Evolutionary conservation across 2,797 vertebrate species (phyloP).

Genomic region (Cyprinella venusta): DNA sequence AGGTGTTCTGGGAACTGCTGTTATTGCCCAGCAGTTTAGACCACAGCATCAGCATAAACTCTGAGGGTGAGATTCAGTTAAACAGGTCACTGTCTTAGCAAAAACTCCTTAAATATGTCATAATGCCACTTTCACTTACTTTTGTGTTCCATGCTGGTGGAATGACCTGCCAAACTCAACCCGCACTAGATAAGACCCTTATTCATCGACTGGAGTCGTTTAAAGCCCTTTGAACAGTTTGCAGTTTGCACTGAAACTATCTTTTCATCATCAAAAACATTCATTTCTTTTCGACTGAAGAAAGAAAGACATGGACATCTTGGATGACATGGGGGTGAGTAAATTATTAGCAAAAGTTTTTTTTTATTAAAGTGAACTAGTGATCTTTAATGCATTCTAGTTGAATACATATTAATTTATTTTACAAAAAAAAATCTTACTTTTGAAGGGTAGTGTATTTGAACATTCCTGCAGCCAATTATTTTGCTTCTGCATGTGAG

Average conservation of each 20-base stretch:
- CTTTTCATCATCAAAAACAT: too few species aligned
- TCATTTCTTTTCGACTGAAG: too few species aligned
- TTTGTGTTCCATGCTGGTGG: not conserved
- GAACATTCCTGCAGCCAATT: slow-evolving; percentile 71
- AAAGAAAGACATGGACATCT: too few species aligned
- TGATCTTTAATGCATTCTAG: too few species aligned
- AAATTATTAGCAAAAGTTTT: too few species aligned
- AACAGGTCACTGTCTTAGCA: slow-evolving; percentile 30
- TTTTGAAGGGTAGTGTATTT: slow-evolving; percentile 44
- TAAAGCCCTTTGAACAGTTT: too few species aligned
- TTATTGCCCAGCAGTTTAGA: slow-evolving; percentile 54
- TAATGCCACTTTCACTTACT: not conserved
- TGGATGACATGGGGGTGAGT: too few species aligned
- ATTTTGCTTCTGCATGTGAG: slow-evolving; percentile 67
- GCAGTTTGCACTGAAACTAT: too few species aligned
- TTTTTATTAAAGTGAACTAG: too few species aligned
- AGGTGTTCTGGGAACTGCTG: slow-evolving; percentile 62
- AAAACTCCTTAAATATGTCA: slow-evolving; percentile 28
- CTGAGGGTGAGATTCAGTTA: slow-evolving; percentile 28
- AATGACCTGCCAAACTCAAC: not conserved
- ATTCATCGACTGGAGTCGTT: too few species aligned
- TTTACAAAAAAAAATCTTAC: not conserved
- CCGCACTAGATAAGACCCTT: too few species aligned
- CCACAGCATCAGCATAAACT: slow-evolving; percentile 59
- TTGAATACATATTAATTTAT: not conserved